A percentile compares a stretch with the other conserved stretches of the same genome.
Evolutionary conservation across 1,140 invertebrate species (phyloP).

Genomic region (Hesperophylax magnus): DNA sequence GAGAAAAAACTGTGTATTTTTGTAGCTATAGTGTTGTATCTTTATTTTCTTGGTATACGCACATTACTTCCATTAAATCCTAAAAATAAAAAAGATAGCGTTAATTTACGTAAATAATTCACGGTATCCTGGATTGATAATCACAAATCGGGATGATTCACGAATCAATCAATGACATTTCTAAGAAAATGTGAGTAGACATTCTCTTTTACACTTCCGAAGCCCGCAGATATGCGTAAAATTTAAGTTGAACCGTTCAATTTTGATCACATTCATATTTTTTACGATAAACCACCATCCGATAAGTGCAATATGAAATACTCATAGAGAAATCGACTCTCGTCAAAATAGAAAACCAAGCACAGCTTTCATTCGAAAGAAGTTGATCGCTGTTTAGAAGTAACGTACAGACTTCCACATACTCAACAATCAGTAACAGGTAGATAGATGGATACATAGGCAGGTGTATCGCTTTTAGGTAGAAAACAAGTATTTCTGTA

Average conservation of each 20-base stretch:
- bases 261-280: constrained; percentile 1
- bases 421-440: constrained; percentile 48
- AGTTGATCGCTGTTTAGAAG: constrained; percentile 39
- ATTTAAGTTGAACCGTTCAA: not conserved
- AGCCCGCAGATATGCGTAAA: not conserved
- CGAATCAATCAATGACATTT: constrained; percentile 32
- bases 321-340: constrained; percentile 46
- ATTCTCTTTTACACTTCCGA: constrained; percentile 6
- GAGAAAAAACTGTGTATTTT: not conserved
- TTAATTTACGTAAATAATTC: not conserved
- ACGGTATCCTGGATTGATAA: not conserved
- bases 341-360: constrained; percentile 46
- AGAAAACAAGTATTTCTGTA: not conserved
- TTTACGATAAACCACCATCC: constrained; percentile 26
- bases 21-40: constrained; percentile 5
- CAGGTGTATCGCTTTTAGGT: constrained; percentile 25
- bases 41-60: not conserved
- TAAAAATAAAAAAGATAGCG: not conserved
- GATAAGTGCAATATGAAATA: constrained; percentile 40
- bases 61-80: not conserved
- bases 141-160: constrained; percentile 21
- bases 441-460: constrained; percentile 23
- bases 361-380: constrained; percentile 38
- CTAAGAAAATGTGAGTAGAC: not conserved
- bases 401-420: constrained; percentile 40